phyloP scores from a whole-genome alignment of 2,113 vertebrate genomes.

The Tragelaphus scriptus region DNA sequence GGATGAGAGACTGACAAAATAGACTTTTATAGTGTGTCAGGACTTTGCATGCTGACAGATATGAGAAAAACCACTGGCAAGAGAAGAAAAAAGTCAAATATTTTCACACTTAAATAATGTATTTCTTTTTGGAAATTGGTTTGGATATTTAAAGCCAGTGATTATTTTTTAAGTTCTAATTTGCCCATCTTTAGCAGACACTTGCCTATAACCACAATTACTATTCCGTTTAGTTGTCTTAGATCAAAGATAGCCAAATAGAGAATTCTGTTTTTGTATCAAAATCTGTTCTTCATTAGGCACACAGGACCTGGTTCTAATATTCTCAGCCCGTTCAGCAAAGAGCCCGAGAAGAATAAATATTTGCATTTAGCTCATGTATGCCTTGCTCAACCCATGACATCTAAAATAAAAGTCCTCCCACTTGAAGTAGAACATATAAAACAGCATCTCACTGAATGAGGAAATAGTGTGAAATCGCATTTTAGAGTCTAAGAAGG shows the following conservation, averaged over 20 bases:
- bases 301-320: not conserved
- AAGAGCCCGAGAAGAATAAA: not conserved
- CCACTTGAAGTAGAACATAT: not conserved
- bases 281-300: constrained; percentile 40
- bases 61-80: constrained; percentile 36
- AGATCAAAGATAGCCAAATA: constrained; percentile 42
- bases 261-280: constrained; percentile 21
- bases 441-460: not conserved
- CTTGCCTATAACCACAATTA: not conserved
- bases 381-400: not conserved
- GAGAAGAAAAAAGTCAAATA: constrained; percentile 20
- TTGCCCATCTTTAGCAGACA: not conserved
- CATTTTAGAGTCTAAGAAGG: not conserved
- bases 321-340: not conserved
- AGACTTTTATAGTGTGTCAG: not conserved
- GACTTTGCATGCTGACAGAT: constrained; percentile 25
- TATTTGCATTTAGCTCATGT: not conserved
- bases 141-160: not conserved
- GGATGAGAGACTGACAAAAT: not conserved
- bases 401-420: not conserved
- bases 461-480: not conserved
- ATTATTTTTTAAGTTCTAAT: constrained; percentile 25
- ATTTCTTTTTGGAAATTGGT: constrained; percentile 32
- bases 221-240: not conserved
- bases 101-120: constrained; percentile 57